Evolutionary conservation across 2,888 invertebrate species (phyloP), one percentile per base, ranked within the genome.

Genomic region (Nemotelus pantherinus): DNA sequence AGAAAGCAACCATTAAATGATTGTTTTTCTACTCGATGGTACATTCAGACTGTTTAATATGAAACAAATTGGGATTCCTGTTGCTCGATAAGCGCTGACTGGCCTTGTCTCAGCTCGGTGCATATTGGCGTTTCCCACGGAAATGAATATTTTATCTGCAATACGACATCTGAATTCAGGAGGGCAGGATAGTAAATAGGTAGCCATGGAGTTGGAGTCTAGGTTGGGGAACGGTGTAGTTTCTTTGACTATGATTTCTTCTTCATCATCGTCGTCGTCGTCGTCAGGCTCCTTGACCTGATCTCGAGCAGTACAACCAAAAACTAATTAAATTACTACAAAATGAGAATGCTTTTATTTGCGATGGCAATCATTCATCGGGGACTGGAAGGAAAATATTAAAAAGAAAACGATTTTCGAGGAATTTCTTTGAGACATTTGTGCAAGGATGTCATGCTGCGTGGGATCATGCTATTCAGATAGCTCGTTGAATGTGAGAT

Each of bases 61-160:
- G 43, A 70, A 50, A 7, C 65, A 50, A 67, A 67, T 67, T 67
- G 48, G 50, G 67, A 67, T 10, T 67, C 48, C 67, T 67, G 67
- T 67, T 67, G 67, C 67, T 48, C 45, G 53, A n/a, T 4, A 63
- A 43, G n/a, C 10, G 9, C 43, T 45, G 45, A 57, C 44, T 63
- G 53, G 39, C 7, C 43, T 41, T 63, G 63, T 6, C 57, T 10
- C 57, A 5, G 25, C 10, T 10, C 25, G 50, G 25, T 5, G 25
- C 7, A 10, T n/a, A n/a, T 25, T 63, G 3, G 57, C 43, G 63
- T 53, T 63, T 65, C 63, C 60, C 63, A 76, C 60, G 65, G 25
- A 77, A 78, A 78, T 78, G 78, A 78, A 78, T 78, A 78, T 78
- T 77, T 78, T 77, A 78, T 72, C 71, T 58, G 71, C 65, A 78